Evolutionary conservation across 1,140 invertebrate species (phyloP), one percentile per base, ranked within the genome.

Genomic region (Probaryconus sp.): DNA sequence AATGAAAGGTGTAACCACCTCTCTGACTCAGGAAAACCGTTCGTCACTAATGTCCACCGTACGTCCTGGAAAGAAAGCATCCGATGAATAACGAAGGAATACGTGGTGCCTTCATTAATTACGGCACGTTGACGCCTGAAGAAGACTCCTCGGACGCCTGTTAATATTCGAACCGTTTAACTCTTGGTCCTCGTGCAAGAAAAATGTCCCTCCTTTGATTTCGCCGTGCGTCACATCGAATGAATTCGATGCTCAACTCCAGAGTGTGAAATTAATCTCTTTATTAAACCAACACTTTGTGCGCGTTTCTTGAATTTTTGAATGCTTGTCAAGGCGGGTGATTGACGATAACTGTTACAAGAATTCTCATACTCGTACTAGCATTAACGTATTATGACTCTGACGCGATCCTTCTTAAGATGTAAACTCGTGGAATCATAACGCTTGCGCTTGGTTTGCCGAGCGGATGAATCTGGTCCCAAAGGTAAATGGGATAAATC

Each of bases 401-500:
- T 2, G 58, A 70, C 77, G 79, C 80, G 74, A 82, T 79, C 78
- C 79, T 68, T 63, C 63, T 60, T 73, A 73, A 74, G 76, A 65
- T 64, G 71, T 79, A 72, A 80, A 76, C 64, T 71, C 69, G 79
- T 82, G 24, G 26, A 80, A 83, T 82, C 78, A 69, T 67, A 37
- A 63, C 50, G 38, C 79, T 24, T 24, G 73, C 78, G 77, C 71
- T 79, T 70, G 76, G 80, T 83, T 83, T 83, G 76, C 76, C 79
- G 64, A 71, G 77, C 24, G 78, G 78, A 84, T 80, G 77, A 81
- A 79, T 83, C 67, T 55, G 48, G 70, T 77, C 72, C 69, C 76
- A 70, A 77, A 76, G 77, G 79, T 78, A 80, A 86, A 83, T 79
- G 77, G 67, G 73, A 81, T 82, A 83, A 85, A 82, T 85, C 84